Evolutionary conservation across 2,797 vertebrate genomes (phyloP), one percentile per base, ranked within the genome.

Genomic region (Pangasius mekongensis): DNA sequence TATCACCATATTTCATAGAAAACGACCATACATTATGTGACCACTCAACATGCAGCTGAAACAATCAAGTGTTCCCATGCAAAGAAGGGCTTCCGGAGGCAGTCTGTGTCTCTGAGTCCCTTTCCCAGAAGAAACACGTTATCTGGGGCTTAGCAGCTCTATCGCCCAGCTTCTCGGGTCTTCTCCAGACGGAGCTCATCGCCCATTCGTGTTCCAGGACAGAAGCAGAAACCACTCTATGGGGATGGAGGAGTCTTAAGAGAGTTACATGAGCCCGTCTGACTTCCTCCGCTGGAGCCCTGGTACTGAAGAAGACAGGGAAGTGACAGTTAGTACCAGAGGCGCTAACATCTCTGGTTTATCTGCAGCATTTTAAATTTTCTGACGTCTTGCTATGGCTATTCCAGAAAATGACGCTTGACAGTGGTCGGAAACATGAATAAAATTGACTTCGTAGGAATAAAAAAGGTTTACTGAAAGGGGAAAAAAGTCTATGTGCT

Each of bases 31-130:
- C 87, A 91, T 88, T 93, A 89, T 93, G 93, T 85, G 90, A 91
- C 92, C 94, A 96, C 94, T 96, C 95, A 95, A 97, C 97, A 98
- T 98, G 97, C 97, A 97, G 95, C 95, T 92, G 87, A 95, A 94
- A 90, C 92, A 94, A 94, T 90, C 91, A 92, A 39, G 92, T 91
- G 92, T 84, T 92, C 91, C 93, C 90, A 93, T 94, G 94, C 94
- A 92, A 93, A 92, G 90, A 90, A 92, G 89, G 87, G 64, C 86
- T 89, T 90, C 86, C 89, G 73, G 78, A 85, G 84, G 87, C 83
- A 92, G 90, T 87, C 84, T 71, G 89, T 84, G 88, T 36, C 64
- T 49, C 77, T 64, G 18, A 74, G 54, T 77, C 78, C 13, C 47
- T 66, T 73, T 83, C 73, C 22, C 76, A 11, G n/a, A 83, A 83